Base-by-base conservation (phyloP, 2,888 invertebrate species). In the Dendrolimus pini region DNA sequence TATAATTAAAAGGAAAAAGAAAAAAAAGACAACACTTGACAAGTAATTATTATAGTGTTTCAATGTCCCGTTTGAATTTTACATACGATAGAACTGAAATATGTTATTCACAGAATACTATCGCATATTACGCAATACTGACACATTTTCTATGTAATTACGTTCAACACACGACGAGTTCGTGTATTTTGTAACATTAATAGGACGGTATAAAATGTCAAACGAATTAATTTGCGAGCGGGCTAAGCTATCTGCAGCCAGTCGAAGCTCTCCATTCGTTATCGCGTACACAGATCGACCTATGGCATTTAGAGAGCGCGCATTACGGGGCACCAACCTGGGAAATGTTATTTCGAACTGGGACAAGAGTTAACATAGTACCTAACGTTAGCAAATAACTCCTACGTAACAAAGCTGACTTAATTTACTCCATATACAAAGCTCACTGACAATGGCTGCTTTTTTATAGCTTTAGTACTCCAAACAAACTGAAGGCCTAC, bases 301-400 rank as follows among this genome's bases (percentile, higher is more conserved):
- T 74, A 61, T 83, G 80, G 74, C 85, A 85, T 85, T 85, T 80
- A 60, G 60, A 60, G 61, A 69, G 70, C 69, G 67, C 67, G 67
- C 67, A 75, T 71, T 75, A 71, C 69, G 71, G 73, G 71, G 72
- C 72, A 73, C 69, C 70, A 74, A 80, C 77, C 78, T 77, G 74
- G 75, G 71, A 75, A 80, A 76, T 74, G 75, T 73, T 76, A 72
- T 72, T 77, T 73, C 68, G 63, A 80, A 77, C 69, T 76, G 65
- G 77, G 71, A 69, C 77, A 71, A 70, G 69, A 62, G 64, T 58
- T 54, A 9, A 54, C 10, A n/a, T 30, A 9, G 7, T 12, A 54
- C 54, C 10, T 13, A 61, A 65, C 61, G 54, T 62, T 56, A 59
- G 55, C 62, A 64, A 71, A 70, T 65, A 66, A 63, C 61, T 30